Conservation (phyloP, 2,797 vertebrate species). For the Sebastes wilsoni region DNA sequence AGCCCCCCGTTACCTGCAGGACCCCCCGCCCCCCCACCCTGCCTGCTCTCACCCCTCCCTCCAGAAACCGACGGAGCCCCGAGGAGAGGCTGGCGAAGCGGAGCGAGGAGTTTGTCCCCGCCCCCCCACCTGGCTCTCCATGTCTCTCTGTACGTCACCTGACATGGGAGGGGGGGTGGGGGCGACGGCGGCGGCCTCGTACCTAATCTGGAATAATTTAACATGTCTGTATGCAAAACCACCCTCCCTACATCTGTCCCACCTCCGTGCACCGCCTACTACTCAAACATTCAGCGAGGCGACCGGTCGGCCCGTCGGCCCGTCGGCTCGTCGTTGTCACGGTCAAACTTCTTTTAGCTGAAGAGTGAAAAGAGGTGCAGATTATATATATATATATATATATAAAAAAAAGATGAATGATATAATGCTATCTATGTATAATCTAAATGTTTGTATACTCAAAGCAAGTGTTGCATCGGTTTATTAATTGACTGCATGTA, state of each 20-base stretch:
- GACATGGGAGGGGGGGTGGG: neutral
- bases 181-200: neutral
- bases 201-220: constrained; percentile 55
- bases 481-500: constrained; percentile 73
- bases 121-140: neutral
- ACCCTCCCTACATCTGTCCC: constrained; percentile 14
- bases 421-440: constrained; percentile 76
- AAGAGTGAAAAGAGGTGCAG: constrained; percentile 31
- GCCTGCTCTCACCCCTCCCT: neutral
- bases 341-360: constrained; percentile 25
- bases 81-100: constrained; percentile 28
- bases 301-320: neutral
- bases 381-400: constrained; percentile 21
- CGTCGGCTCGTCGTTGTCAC: neutral
- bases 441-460: constrained; percentile 78
- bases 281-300: constrained; percentile 5
- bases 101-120: neutral
- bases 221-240: constrained; percentile 43
- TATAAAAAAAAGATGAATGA: constrained; percentile 43
- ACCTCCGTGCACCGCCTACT: constrained; percentile 7
- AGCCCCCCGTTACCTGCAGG: constrained; percentile 51
- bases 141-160: constrained; percentile 2
- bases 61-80: constrained; percentile 12
- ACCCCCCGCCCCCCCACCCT: neutral
- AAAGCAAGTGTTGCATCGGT: constrained; percentile 67